Evolutionary conservation across 2,888 invertebrate species (phyloP).

Genomic region (Luperina testacea): DNA sequence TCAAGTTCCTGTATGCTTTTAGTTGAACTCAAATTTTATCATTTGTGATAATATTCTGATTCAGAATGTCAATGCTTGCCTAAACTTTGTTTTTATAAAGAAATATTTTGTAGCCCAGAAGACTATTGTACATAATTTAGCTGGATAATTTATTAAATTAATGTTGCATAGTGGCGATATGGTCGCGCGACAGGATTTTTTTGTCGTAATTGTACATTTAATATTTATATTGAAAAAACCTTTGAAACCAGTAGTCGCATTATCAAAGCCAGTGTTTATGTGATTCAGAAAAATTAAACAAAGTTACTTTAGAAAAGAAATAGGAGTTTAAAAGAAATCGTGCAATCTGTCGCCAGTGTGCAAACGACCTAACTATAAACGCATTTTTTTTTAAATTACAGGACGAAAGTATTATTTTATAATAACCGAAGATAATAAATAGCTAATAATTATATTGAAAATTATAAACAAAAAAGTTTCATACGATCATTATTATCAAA

Average conservation of each 20-base stretch:
- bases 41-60: slow-evolving; percentile 72
- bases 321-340: background rate
- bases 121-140: slow-evolving; percentile 87
- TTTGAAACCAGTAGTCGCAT: background rate
- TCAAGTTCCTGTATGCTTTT: slow-evolving; percentile 71
- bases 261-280: slow-evolving; percentile 24
- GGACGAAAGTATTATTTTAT: slow-evolving; percentile 84
- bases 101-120: slow-evolving; percentile 82
- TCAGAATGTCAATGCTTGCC: slow-evolving; percentile 84
- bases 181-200: slow-evolving; percentile 29
- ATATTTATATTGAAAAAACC: background rate
- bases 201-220: slow-evolving; percentile 3
- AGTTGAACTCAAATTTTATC: slow-evolving; percentile 70
- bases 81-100: slow-evolving; percentile 77
- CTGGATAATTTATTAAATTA: slow-evolving; percentile 81
- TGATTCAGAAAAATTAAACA: slow-evolving; percentile 3
- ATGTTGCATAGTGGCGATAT: slow-evolving; percentile 40
- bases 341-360: slow-evolving; percentile 50
- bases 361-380: slow-evolving; percentile 76
- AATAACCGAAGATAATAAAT: slow-evolving; percentile 86
- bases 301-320: background rate
- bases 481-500: slow-evolving; percentile 66
- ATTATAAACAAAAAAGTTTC: slow-evolving; percentile 62
- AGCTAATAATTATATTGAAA: slow-evolving; percentile 77
- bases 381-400: slow-evolving; percentile 79